Evolutionary conservation across 2,888 invertebrate genomes (phyloP).

Genomic region (Limnephilus auricula): DNA sequence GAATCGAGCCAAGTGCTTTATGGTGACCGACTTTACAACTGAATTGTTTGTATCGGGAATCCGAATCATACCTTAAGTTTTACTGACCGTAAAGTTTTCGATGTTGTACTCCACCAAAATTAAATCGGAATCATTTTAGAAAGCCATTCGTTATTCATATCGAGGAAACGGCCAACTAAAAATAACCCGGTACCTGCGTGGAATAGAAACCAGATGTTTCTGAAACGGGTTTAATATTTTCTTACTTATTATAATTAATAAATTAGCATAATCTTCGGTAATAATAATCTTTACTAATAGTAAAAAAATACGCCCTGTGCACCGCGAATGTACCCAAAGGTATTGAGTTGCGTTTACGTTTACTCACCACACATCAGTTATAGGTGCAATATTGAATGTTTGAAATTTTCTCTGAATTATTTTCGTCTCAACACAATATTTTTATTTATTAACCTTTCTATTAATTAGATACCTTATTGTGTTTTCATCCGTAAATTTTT

Average conservation of each 20-base stretch:
- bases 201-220: background rate
- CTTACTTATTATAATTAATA: background rate
- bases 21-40: background rate
- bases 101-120: background rate
- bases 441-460: too few relatives aligned
- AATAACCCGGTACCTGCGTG: background rate
- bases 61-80: background rate
- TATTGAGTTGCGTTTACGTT: background rate
- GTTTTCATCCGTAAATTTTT: too few relatives aligned
- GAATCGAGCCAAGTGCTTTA: constrained; percentile 26
- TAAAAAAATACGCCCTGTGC: background rate
- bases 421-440: too few relatives aligned
- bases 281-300: background rate
- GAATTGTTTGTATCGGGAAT: background rate
- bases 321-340: background rate
- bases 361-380: too few relatives aligned
- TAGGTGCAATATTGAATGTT: too few relatives aligned
- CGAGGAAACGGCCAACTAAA: background rate
- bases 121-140: background rate
- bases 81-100: background rate
- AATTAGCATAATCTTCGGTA: background rate
- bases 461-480: too few relatives aligned
- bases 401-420: too few relatives aligned
- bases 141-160: background rate
- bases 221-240: background rate